Percentiles rank a stretch among this genome's conserved stretches.
Evolutionary conservation across 2,888 invertebrate genomes (phyloP).

Genomic region (Unio delphinus): DNA sequence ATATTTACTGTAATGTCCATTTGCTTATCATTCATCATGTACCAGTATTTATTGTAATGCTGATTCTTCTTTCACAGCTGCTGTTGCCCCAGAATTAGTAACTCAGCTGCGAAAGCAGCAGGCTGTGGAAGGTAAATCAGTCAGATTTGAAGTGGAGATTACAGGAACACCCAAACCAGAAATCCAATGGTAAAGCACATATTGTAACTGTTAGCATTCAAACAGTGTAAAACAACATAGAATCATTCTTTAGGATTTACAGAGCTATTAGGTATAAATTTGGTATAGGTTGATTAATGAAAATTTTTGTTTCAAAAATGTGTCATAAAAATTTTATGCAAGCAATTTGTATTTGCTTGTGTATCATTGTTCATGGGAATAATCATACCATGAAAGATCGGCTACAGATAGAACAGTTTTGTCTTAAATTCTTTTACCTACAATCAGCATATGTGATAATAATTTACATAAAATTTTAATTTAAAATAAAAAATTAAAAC

Average conservation of each 20-base stretch:
- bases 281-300: not conserved
- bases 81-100: slow-evolving; percentile 90
- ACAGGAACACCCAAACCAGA: slow-evolving; percentile 89
- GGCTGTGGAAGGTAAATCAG: slow-evolving; percentile 95
- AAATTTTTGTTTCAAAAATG: not conserved
- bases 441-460: no score
- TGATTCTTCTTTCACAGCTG: slow-evolving; percentile 74
- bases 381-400: no score
- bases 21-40: not conserved
- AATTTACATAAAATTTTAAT: no score
- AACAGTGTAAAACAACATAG: not conserved
- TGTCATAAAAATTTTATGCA: no score
- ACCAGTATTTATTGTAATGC: not conserved
- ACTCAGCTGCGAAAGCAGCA: slow-evolving; percentile 88
- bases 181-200: slow-evolving; percentile 82
- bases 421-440: no score
- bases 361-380: no score
- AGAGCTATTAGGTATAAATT: no score
- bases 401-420: no score
- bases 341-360: no score
- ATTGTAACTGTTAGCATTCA: not conserved
- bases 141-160: slow-evolving; percentile 93
- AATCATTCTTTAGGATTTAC: not conserved
- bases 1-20: not conserved
- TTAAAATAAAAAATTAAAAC: no score